Conservation (phyloP, 53 echinoderm and acorn worm species). For the Holothuria scabra region DNA sequence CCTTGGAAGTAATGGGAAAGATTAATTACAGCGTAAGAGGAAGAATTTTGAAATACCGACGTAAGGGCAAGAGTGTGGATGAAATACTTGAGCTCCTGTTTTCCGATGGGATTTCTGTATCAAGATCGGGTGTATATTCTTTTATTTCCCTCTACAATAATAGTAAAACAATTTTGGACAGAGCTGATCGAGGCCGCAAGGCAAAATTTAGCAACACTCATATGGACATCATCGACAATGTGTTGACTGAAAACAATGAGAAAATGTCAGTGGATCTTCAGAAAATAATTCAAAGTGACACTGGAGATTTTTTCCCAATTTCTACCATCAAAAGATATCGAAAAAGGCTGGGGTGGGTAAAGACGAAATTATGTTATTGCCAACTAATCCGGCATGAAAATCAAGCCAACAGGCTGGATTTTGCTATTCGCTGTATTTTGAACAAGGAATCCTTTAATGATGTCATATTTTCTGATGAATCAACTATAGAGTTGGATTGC, state of each 20-base stretch:
- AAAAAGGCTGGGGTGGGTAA: too few species aligned
- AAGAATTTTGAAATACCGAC: not conserved
- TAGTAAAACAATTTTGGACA: too few species aligned
- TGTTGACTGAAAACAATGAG: not conserved
- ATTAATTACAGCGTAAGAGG: not conserved
- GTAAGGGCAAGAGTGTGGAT: not conserved
- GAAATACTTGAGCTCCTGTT: not conserved
- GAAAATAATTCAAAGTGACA: not conserved
- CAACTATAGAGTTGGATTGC: constrained; percentile 12
- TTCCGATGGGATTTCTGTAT: constrained; percentile 13
- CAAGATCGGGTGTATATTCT: constrained; percentile 27
- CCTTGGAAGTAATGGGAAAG: constrained; percentile 4
- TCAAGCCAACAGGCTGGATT: constrained; percentile 25
- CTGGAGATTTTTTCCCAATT: constrained; percentile 5
- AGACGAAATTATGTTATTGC: too few species aligned
- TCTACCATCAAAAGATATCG: too few species aligned
- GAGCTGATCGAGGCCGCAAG: too few species aligned
- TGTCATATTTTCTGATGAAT: constrained; percentile 35
- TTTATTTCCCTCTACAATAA: not conserved
- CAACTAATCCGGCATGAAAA: constrained; percentile 13
- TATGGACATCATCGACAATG: constrained; percentile 14
- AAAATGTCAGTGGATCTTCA: constrained; percentile 13
- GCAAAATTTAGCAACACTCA: not conserved
- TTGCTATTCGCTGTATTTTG: constrained; percentile 20
- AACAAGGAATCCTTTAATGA: too few species aligned